Conservation (phyloP, 2,113 vertebrate genomes). For the Brachypodius melanocephalos region DNA sequence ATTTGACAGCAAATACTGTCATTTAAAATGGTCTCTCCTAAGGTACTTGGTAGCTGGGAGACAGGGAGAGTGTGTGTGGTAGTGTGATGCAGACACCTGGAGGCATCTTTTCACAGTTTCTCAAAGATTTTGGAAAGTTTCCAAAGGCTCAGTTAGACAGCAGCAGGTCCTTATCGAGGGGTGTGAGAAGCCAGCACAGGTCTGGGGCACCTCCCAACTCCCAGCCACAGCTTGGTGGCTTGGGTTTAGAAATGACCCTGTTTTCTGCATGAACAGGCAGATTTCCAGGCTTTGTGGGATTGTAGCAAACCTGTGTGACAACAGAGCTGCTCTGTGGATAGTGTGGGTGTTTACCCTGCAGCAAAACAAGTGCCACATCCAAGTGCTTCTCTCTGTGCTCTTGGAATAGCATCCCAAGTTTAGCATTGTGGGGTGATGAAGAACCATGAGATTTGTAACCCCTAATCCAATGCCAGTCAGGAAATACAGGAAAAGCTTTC, state of each 20-base stretch:
- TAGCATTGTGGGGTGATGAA: background rate
- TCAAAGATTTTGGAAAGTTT: background rate
- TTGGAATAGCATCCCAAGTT: background rate
- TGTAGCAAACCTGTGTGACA: background rate
- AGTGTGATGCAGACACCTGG: background rate
- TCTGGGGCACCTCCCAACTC: background rate
- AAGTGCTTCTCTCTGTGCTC: background rate
- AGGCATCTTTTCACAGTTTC: background rate
- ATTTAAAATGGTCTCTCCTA: background rate
- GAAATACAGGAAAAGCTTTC: background rate
- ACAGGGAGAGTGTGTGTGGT: fast-evolving
- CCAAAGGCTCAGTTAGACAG: background rate
- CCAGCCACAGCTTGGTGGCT: background rate
- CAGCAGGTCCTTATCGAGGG: background rate
- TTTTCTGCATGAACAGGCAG: background rate
- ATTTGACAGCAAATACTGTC: fast-evolving
- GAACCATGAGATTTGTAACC: background rate
- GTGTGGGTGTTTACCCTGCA: background rate
- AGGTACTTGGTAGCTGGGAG: background rate
- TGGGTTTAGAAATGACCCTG: background rate
- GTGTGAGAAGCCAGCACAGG: background rate
- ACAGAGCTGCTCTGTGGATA: background rate
- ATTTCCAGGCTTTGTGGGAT: background rate
- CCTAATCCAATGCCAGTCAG: background rate
- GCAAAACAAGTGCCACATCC: background rate